phyloP scores from a whole-genome alignment of 2,888 invertebrate species.

The Blastobasis adustella region DNA sequence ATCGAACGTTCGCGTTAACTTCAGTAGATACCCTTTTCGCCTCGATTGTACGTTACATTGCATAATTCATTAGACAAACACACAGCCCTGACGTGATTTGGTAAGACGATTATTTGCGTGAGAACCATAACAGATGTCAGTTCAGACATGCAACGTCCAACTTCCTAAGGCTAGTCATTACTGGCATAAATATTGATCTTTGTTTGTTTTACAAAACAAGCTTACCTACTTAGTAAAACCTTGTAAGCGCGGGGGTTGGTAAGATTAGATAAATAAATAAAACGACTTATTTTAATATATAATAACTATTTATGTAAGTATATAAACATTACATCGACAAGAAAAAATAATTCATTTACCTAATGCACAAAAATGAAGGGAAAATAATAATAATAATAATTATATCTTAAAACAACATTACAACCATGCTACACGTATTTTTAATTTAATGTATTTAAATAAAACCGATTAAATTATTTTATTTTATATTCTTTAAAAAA shows the following conservation, averaged over 20 bases:
- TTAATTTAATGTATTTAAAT: slow-evolving; percentile 34
- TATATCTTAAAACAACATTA: slow-evolving; percentile 58
- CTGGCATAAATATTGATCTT: too few species aligned
- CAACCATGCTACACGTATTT: slow-evolving; percentile 65
- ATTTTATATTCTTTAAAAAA: slow-evolving; percentile 14
- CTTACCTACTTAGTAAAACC: too few species aligned
- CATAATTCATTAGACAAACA: slow-evolving; percentile 12
- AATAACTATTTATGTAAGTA: slow-evolving; percentile 75
- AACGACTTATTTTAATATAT: slow-evolving; percentile 65
- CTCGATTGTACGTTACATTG: slow-evolving; percentile 14
- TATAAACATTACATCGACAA: slow-evolving; percentile 73
- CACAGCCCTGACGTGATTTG: slow-evolving; percentile 19
- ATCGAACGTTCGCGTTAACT: too few species aligned
- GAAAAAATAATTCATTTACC: slow-evolving; percentile 70
- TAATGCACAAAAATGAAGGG: slow-evolving; percentile 58
- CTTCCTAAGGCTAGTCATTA: not conserved
- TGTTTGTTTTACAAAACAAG: too few species aligned
- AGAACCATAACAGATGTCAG: slow-evolving; percentile 16
- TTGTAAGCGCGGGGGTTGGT: too few species aligned
- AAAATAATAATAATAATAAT: slow-evolving; percentile 34
- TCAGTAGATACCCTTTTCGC: not conserved
- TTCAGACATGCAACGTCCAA: slow-evolving; percentile 21
- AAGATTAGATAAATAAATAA: slow-evolving; percentile 42
- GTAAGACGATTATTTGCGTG: slow-evolving; percentile 15
- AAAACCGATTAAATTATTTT: slow-evolving; percentile 35